A percentile compares a stretch with the other conserved stretches of the same genome.
phyloP scores from a whole-genome alignment of 2,113 vertebrate species.

The Ailurus styani region DNA sequence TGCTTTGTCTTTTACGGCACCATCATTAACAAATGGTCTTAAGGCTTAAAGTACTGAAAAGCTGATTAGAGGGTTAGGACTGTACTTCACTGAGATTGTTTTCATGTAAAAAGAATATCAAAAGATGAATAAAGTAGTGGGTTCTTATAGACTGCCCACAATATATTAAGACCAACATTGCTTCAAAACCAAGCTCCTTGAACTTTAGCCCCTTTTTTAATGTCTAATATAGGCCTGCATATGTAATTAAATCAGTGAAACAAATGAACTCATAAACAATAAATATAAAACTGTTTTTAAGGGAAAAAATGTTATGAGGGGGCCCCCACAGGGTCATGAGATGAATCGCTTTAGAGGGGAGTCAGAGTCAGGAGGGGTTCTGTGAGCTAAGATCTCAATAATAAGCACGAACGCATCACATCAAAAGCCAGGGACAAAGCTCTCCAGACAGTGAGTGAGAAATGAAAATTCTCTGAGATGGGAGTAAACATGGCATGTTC shows the following conservation, averaged over 20 bases:
- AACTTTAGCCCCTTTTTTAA: background rate
- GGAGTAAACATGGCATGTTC: background rate
- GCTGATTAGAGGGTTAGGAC: background rate
- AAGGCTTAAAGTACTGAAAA: background rate
- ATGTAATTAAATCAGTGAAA: background rate
- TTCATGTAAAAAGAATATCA: background rate
- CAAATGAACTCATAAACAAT: background rate
- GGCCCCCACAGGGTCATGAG: rapidly evolving
- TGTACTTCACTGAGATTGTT: background rate
- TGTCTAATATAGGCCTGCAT: background rate
- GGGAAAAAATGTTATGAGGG: background rate
- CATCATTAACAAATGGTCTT: background rate
- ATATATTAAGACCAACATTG: background rate
- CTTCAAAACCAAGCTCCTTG: background rate
- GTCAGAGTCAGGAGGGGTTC: too few relatives aligned
- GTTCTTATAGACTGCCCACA: background rate
- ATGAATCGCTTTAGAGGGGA: background rate
- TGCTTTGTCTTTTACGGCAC: background rate
- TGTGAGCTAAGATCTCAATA: background rate
- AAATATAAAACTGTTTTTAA: background rate
- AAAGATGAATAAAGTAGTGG: background rate
- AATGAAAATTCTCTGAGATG: background rate
- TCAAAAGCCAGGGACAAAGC: background rate
- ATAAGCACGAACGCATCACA: background rate
- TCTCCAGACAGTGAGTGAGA: background rate